phyloP scores from a whole-genome alignment of 1,140 invertebrate species.

The Drosophila ananassae region DNA sequence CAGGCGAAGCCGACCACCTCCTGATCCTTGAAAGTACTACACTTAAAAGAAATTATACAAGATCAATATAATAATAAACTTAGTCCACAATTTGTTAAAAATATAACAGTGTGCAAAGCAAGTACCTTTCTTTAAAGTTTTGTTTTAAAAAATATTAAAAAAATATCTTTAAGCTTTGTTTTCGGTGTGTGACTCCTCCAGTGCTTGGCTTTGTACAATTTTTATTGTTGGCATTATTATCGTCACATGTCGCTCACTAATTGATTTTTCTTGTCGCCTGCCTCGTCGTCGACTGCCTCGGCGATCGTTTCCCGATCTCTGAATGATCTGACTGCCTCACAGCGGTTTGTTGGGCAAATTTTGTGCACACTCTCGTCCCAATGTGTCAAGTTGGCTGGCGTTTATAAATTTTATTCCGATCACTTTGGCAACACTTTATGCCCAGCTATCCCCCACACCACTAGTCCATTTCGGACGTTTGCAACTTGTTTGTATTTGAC shows the following conservation, averaged over 20 bases:
- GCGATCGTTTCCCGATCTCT: slow-evolving; percentile 61
- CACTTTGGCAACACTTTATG: slow-evolving; percentile 23
- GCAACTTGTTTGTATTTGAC: slow-evolving; percentile 68
- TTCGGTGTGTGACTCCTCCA: slow-evolving; percentile 6
- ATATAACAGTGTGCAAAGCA: too few relatives aligned
- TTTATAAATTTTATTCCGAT: slow-evolving; percentile 68
- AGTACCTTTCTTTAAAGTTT: too few relatives aligned
- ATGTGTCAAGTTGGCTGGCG: slow-evolving; percentile 65
- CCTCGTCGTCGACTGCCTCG: slow-evolving; percentile 34
- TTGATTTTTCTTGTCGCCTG: slow-evolving; percentile 84
- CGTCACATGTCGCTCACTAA: slow-evolving; percentile 84
- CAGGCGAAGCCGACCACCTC: slow-evolving; percentile 18
- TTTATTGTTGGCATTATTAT: slow-evolving; percentile 83
- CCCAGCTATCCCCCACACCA: background rate
- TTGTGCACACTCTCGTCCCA: slow-evolving; percentile 65
- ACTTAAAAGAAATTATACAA: background rate
- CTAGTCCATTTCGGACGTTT: slow-evolving; percentile 10
- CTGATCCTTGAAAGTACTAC: slow-evolving; percentile 6
- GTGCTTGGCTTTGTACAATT: slow-evolving; percentile 52
- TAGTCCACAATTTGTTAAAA: background rate
- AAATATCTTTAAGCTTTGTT: background rate
- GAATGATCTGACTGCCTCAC: slow-evolving; percentile 62
- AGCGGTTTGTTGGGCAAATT: slow-evolving; percentile 63
- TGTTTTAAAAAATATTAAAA: background rate
- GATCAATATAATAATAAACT: background rate